Evolutionary conservation across 2,797 vertebrate genomes (phyloP).

Genomic region (Melanotaenia pygmaea): DNA sequence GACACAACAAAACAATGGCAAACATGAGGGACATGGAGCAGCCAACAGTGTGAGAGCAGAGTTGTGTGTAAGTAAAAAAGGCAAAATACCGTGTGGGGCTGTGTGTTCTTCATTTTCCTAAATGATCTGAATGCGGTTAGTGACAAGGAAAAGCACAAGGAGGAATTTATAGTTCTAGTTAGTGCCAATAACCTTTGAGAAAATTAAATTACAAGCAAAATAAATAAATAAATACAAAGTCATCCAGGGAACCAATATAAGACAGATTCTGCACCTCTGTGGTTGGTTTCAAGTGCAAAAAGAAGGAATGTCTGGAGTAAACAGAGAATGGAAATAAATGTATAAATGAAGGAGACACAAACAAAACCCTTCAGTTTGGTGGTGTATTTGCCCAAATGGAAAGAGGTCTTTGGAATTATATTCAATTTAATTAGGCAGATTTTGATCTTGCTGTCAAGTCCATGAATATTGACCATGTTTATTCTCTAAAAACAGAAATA

Average conservation of each 20-base stretch:
- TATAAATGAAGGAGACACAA: neutral
- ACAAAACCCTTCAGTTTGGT: neutral
- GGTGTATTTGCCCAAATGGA: neutral
- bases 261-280: neutral
- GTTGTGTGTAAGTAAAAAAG: neutral
- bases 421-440: neutral
- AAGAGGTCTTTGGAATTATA: neutral
- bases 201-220: neutral
- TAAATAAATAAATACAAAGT: neutral
- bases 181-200: neutral
- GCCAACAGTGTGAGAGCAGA: slow-evolving; percentile 17
- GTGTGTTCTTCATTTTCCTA: slow-evolving; percentile 3
- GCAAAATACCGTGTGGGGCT: neutral
- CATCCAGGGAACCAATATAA: neutral
- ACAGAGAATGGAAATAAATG: no score
- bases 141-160: neutral
- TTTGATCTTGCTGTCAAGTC: neutral
- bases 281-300: neutral
- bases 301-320: no score
- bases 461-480: neutral
- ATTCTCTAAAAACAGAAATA: neutral
- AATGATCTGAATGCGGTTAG: slow-evolving; percentile 6
- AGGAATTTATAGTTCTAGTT: slow-evolving; percentile 6
- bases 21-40: slow-evolving; percentile 4
- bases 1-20: slow-evolving; percentile 3